Base-by-base conservation (phyloP, 1,140 invertebrate species). In the Eriocheir sinensis region DNA sequence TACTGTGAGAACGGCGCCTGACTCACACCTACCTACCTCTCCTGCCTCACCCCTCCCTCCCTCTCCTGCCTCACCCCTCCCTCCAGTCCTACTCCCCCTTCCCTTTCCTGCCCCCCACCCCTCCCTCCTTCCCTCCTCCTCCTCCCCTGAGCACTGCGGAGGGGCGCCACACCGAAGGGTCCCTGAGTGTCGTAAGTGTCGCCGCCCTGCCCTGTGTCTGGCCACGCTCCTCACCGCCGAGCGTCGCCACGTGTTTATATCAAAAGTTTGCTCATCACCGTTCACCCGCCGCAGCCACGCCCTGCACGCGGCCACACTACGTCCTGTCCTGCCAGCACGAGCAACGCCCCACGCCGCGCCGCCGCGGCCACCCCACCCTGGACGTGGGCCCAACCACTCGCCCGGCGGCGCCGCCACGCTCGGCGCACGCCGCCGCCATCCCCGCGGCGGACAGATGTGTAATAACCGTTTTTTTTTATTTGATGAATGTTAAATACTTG, bases 1-100 rank as follows among this genome's bases (percentile, higher is more conserved):
- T 92, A 92, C 81, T 48, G 91, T 85, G 44, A 83, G 60, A 72
- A 72, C 60, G 60, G 60, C 60, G 60, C 60, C 60, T 72, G 60
- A 21, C 60, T 72, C 60, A 72, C 38, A 30, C 38, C 81, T 85
- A 30, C 38, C 81, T 85, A 30, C 38, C 81, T 85, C 60, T 72
- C 60, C 60, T 72, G 34, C 38, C 81, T 85, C 32, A 32, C 27
- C 34, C 81, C 21, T n/a, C 1, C 34, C 38, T 9, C 38, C 30
- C 32, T 27, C 38, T 85, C 81, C 9, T 34, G 8, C 38, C 81
- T 85, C 81, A 32, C 27, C 36, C 81, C 38, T 41, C 38, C 79
- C 32, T n/a, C n/a, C n/a, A n/a, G n/a, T n/a, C n/a, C n/a, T n/a
- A n/a, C n/a, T 34, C 36, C 34, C 38, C 12, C 8, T n/a, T n/a